A percentile compares a stretch with the other conserved stretches of the same genome.
Conservation (phyloP, 2,888 invertebrate species). For the Cantharis nigra region DNA sequence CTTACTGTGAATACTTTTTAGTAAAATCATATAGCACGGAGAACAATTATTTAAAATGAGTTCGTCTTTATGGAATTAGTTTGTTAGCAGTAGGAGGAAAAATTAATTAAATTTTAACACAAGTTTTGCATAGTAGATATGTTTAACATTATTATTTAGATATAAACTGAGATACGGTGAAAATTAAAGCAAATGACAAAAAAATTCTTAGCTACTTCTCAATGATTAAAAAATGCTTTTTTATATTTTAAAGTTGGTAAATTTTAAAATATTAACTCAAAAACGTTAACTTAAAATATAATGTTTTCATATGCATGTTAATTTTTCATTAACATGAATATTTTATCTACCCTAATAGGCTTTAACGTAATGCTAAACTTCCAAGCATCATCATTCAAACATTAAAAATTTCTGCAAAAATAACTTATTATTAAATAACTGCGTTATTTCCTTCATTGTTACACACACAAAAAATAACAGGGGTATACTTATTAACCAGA, state of each 20-base stretch:
- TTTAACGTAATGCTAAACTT: not conserved
- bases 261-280: not conserved
- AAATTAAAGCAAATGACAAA: not conserved
- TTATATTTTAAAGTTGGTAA: not conserved
- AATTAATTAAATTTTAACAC: not conserved
- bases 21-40: too few species aligned
- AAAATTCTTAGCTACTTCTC: not conserved
- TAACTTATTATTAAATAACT: too few species aligned
- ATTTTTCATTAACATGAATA: not conserved
- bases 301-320: not conserved
- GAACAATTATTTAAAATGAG: too few species aligned
- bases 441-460: too few species aligned
- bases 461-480: too few species aligned
- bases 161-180: not conserved
- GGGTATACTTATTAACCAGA: too few species aligned
- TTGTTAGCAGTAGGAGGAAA: too few species aligned
- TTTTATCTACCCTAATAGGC: not conserved
- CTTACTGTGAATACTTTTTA: not conserved
- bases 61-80: too few species aligned
- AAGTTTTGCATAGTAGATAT: not conserved
- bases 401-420: too few species aligned
- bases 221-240: not conserved
- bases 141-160: too few species aligned
- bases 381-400: too few species aligned
- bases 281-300: not conserved